phyloP scores from a whole-genome alignment of 2,797 vertebrate genomes.

The Gallirallus australis region DNA sequence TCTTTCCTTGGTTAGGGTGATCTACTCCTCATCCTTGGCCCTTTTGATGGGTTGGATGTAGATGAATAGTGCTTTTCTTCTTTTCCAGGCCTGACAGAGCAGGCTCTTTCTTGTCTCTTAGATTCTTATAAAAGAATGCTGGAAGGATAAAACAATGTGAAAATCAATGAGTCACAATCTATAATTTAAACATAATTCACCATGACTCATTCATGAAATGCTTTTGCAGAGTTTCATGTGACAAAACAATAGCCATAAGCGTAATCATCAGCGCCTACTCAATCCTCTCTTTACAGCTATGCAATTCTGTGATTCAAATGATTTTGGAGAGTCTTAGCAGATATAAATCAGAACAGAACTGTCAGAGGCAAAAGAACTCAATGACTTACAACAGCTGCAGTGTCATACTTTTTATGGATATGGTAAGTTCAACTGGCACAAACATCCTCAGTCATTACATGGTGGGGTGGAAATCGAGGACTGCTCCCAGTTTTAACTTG shows the following conservation, averaged over 20 bases:
- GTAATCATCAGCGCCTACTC: background rate
- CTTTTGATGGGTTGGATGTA: background rate
- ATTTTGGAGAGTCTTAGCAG: background rate
- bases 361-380: background rate
- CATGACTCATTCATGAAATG: constrained; percentile 49
- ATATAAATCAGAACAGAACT: background rate
- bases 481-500: background rate
- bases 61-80: background rate
- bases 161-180: constrained; percentile 56
- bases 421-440: background rate
- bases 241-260: constrained; percentile 40
- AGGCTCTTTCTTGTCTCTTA: background rate
- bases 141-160: constrained; percentile 35
- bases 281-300: background rate
- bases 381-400: background rate
- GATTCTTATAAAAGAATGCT: background rate
- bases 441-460: background rate
- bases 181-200: constrained; percentile 45
- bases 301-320: background rate
- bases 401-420: background rate
- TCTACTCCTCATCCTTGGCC: background rate
- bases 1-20: background rate
- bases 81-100: background rate
- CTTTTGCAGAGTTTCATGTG: constrained; percentile 23
- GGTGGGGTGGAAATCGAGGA: background rate